Evolutionary conservation across 2,888 invertebrate species (phyloP), one percentile per base, ranked within the genome.

Genomic region (Temnothorax unifasciatus): DNA sequence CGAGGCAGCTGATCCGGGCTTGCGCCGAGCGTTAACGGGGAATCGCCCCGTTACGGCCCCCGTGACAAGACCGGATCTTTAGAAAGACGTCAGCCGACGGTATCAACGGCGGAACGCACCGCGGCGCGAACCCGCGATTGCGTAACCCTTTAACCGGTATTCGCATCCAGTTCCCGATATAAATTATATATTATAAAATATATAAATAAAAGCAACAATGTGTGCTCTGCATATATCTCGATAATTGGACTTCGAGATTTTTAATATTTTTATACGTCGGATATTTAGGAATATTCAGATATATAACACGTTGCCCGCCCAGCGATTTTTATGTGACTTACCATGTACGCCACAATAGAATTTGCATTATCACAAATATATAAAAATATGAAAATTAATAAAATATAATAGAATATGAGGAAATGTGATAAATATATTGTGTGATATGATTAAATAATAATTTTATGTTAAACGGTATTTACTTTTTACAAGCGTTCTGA

Each of bases 171-270:
- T 18, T 50, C 41, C 21, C 21, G 50, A 34, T 13, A 21, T 66
- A 52, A 52, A 54, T 52, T 38, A 71, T 11, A 38, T 38, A 9
- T 21, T 64, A 76, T 38, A 52, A 66, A 50, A 73, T 71, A 71
- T 71, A 71, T 54, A 54, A 73, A 18, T 73, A 41, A 73, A 57
- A 54, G 41, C 57, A 69, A 69, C 69, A 73, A 57, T 25, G 6
- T 57, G 41, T 38, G 54, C 64, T 54, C 52, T 38, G 15, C 21
- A 41, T 61, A 61, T n/a, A 41, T 57, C 18, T 41, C 38, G 13
- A 29, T 21, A 47, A 47, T 63, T 47, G 25, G 41, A 75, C 9
- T 66, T 44, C 11, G 64, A 66, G 25, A 68, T 15, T 47, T 47
- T 41, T 41, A 29, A 66, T 15, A 68, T 15, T 47, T 47, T 41